phyloP scores from a whole-genome alignment of 2,113 vertebrate species.

The Petrocephalus zakoni region DNA sequence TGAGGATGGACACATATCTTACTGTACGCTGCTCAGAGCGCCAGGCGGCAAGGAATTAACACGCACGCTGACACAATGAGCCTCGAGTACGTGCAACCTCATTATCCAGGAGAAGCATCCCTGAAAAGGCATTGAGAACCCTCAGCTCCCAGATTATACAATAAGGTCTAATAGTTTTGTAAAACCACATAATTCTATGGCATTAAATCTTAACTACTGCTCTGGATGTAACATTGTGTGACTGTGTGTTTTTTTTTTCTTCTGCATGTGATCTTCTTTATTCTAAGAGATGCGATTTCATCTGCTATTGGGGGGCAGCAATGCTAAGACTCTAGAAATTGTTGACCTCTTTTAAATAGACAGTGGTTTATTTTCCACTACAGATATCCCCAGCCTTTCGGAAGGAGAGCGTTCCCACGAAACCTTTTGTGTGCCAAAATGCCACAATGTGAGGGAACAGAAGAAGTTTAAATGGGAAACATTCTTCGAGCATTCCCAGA shows the following conservation, averaged over 20 bases:
- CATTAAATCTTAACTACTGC: not conserved
- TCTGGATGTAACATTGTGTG: not conserved
- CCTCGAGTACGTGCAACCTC: not conserved
- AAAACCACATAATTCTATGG: not conserved
- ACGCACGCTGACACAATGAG: not conserved
- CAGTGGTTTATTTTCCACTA: not conserved
- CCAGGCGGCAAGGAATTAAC: not conserved
- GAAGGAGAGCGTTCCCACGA: not conserved
- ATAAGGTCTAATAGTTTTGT: not conserved
- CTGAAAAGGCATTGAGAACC: constrained; percentile 1
- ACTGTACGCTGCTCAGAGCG: not conserved
- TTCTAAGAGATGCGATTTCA: not conserved
- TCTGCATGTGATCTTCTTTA: not conserved
- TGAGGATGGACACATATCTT: not conserved
- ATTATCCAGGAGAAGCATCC: not conserved
- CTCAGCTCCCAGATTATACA: not conserved
- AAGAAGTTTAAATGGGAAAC: not conserved
- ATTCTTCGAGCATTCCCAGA: not conserved
- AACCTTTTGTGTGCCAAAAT: not conserved
- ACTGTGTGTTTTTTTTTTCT: not conserved
- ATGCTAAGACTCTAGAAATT: not conserved
- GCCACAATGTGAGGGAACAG: not conserved
- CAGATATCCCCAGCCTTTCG: not conserved
- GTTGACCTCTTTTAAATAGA: not conserved
- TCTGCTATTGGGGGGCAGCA: not conserved